Conservation (phyloP, 2,113 vertebrate genomes). For the Australoheros scitulus region DNA sequence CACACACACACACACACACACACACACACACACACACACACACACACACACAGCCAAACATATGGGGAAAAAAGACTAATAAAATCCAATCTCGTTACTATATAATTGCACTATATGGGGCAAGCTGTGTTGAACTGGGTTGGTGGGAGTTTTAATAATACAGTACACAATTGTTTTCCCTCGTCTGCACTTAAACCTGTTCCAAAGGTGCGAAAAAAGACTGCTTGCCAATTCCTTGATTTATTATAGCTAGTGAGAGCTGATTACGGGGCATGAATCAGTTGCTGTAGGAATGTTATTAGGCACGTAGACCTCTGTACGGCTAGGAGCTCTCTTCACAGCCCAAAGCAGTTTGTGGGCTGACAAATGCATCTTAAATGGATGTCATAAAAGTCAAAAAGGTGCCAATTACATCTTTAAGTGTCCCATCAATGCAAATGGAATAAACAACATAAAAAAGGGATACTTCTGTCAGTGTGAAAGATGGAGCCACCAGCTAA, state of each 20-base stretch:
- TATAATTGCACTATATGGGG: constrained; percentile 65
- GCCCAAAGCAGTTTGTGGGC: constrained; percentile 80
- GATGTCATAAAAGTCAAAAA: constrained; percentile 86
- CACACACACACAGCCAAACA: constrained; percentile 11
- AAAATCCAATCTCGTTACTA: constrained; percentile 66
- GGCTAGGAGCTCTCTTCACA: constrained; percentile 64
- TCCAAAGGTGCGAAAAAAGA: constrained; percentile 75
- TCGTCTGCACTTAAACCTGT: constrained; percentile 67
- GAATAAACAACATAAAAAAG: constrained; percentile 69
- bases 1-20: not conserved
- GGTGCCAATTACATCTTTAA: constrained; percentile 86
- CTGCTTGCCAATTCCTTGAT: constrained; percentile 79
- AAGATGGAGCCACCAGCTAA: constrained; percentile 30
- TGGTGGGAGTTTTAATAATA: constrained; percentile 71
- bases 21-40: not conserved
- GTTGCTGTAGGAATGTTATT: constrained; percentile 81
- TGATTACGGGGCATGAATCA: constrained; percentile 83
- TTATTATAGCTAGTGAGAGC: constrained; percentile 76
- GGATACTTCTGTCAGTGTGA: constrained; percentile 34
- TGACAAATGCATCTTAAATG: constrained; percentile 85
- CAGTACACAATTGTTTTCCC: constrained; percentile 68
- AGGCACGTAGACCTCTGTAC: constrained; percentile 75
- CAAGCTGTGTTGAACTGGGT: constrained; percentile 48
- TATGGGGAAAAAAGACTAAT: constrained; percentile 41
- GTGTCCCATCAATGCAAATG: constrained; percentile 77